Conservation (phyloP, 2,113 vertebrate species). For the Notothenia coriiceps region DNA sequence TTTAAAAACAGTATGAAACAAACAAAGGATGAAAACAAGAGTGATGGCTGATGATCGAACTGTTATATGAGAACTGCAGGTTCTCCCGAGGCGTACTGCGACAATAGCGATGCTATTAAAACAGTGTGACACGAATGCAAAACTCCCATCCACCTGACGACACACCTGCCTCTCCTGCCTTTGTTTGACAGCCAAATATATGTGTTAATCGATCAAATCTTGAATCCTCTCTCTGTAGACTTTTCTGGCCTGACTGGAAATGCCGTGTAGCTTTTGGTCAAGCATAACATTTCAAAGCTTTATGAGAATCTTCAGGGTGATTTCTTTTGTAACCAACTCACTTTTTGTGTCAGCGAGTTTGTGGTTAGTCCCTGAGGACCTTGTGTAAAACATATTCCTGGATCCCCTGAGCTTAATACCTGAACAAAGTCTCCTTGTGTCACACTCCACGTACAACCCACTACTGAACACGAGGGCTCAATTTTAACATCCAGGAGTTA, state of each 20-base stretch:
- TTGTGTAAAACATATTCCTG: slow-evolving; percentile 59
- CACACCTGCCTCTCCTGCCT: slow-evolving; percentile 49
- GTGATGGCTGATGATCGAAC: slow-evolving; percentile 59
- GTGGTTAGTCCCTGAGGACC: slow-evolving; percentile 45
- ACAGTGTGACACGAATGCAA: slow-evolving; percentile 48
- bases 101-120: slow-evolving; percentile 54
- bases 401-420: slow-evolving; percentile 55
- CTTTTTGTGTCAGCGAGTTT: slow-evolving; percentile 52
- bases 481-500: slow-evolving; percentile 34
- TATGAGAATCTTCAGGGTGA: slow-evolving; percentile 24
- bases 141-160: slow-evolving; percentile 38
- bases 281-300: slow-evolving; percentile 42
- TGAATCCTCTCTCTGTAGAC: background rate
- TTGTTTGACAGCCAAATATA: slow-evolving; percentile 36
- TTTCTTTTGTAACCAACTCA: slow-evolving; percentile 4
- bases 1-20: slow-evolving; percentile 45
- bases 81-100: slow-evolving; percentile 41
- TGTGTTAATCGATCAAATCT: slow-evolving; percentile 42
- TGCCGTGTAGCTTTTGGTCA: slow-evolving; percentile 1
- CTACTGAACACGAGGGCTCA: slow-evolving; percentile 45
- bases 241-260: slow-evolving; percentile 13
- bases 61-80: slow-evolving; percentile 42
- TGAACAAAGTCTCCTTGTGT: slow-evolving; percentile 48
- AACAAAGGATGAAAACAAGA: slow-evolving; percentile 44
- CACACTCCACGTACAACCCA: slow-evolving; percentile 8